Base-by-base conservation (phyloP, 2,888 invertebrate genomes). In the Agrilus cyanescens region DNA sequence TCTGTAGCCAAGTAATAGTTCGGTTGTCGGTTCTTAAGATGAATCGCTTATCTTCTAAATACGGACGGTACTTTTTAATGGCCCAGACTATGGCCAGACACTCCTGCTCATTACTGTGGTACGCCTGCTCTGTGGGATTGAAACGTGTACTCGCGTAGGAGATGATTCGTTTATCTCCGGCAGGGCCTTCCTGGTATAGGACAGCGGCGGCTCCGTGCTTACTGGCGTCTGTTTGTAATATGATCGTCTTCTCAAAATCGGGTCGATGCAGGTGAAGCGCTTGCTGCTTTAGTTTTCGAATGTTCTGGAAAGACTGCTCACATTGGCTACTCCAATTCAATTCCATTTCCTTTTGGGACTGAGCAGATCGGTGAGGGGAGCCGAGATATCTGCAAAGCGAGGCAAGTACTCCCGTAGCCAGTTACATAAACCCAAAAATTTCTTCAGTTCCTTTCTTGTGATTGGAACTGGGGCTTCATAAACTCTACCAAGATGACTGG, bases 391-490 rank as follows among this genome's bases (percentile, higher is more conserved):
- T 0, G 50, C 41, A 18, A 50, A 49, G 12, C 47, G 38, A 1
- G 53, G 51, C 1, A 57, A 40, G 32, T 51, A 57, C 15, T 52
- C 51, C 1, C 53, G 42, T 4, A 54, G 42, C 48, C 55, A 58
- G 12, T 49, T 47, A 2, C 48, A 41, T 4, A 47, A 33, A 0
- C 57, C 56, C 6, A 56, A 31, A 33, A 42, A 47, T 10, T 20
- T 30, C 1, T 42, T 32, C 4, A 47, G 34, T 3, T 38, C 25
- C 13, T 42, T 44, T 6, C 37, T 15, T 2, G 40, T 39, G 6
- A 12, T 15, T 4, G 46, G 44, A 2, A 8, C 16, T 1, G 18
- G 7, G 6, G 34, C 8, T 1, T 16, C 18, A 5, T 31, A n/a
- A 3, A 47, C 20, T 8, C 25, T 38, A 7, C 36, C 12, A 4